Evolutionary conservation across 2,113 vertebrate species (phyloP), one percentile per base, ranked within the genome.

Genomic region (Leptodactylus fuscus): DNA sequence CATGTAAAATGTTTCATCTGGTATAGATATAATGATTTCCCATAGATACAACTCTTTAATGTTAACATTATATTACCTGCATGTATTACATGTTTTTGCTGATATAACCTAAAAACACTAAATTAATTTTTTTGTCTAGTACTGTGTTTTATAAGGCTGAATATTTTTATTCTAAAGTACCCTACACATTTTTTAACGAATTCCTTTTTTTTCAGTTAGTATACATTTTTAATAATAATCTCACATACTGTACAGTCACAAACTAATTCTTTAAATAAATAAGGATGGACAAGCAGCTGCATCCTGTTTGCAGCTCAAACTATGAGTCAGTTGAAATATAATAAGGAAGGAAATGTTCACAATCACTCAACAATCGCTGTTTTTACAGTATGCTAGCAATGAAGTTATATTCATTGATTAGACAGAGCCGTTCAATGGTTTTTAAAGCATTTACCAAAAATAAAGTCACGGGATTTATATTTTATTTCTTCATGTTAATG

Each of bases 341-440:
- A 44, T 81, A 60, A 46, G 78, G 78, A 81, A 81, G 78, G 78
- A 81, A 81, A 81, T 67, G 53, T 81, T 65, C 38, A 81, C 36
- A 60, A 27, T 67, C 15, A 81, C 38, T 46, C 24, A 46, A 29
- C 49, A 81, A 44, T 29, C 20, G 20, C 20, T 24, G 32, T 29
- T 62, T 65, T 79, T 36, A 79, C 22, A 60, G 20, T 60, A 20
- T 41, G n/a, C 16, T 34, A 53, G 24, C 34, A 36, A 79, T 58
- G 1, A 38, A 36, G 18, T 24, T 38, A 24, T 78, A n/a, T 5
- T 41, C 18, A 71, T 71, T 79, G 51, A 55, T 58, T 58, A 55
- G 27, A 53, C 13, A 79, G 0, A 8, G 3, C 11, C 41, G 48
- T 55, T 55, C 22, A 18, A 20, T 38, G 2, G 0, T 34, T 38